Conservation (phyloP, 2,113 vertebrate genomes). For the Pogona vitticeps region DNA sequence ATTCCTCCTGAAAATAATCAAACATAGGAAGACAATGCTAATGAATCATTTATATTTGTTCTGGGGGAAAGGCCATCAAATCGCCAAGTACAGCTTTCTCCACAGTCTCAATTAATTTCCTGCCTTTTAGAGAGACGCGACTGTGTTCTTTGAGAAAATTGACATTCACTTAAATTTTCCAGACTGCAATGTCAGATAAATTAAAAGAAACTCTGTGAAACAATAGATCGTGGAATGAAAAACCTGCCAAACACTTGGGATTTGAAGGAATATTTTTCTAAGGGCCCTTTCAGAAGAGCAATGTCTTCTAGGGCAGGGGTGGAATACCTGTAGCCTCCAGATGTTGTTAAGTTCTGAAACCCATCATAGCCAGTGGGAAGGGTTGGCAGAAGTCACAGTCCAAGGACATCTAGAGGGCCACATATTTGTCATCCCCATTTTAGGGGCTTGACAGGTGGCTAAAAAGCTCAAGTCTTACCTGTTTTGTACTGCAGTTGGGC, state of each 20-base stretch:
- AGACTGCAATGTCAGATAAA: conserved; percentile 46
- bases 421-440: too few species aligned
- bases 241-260: conserved; percentile 4
- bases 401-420: too few species aligned
- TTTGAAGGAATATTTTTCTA: conserved; percentile 34
- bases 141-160: conserved; percentile 47
- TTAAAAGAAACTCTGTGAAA: conserved; percentile 7
- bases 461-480: neutral
- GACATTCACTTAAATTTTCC: conserved; percentile 56
- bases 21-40: neutral
- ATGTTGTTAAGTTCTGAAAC: too few species aligned
- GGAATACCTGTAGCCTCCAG: too few species aligned
- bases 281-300: conserved; percentile 14
- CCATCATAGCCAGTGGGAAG: too few species aligned
- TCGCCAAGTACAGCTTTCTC: neutral
- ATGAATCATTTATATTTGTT: conserved; percentile 1
- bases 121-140: conserved; percentile 24
- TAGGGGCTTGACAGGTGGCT: neutral
- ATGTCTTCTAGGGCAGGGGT: neutral
- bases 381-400: too few species aligned
- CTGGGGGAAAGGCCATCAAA: conserved; percentile 2
- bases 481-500: neutral
- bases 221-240: conserved; percentile 26
- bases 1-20: conserved; percentile 7
- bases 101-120: neutral